Evolutionary conservation across 2,888 invertebrate genomes (phyloP).

Genomic region (Polietes domitor): DNA sequence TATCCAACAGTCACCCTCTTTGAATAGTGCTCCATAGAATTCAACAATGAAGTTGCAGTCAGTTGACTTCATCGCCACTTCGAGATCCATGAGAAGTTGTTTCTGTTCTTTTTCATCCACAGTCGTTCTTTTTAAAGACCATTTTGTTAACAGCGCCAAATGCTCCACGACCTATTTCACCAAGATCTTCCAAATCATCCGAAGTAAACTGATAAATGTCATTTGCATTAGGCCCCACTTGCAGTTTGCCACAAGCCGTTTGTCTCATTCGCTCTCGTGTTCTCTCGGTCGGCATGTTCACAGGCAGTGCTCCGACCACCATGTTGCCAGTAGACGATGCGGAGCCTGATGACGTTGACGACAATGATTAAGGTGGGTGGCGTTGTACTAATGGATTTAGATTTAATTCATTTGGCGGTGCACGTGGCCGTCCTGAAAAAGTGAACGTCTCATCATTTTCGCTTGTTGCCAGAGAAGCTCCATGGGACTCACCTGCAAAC

Average conservation of each 20-base stretch:
- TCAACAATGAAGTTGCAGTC: slow-evolving; percentile 98
- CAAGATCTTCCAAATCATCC: slow-evolving; percentile 94
- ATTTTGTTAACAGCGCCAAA: slow-evolving; percentile 97
- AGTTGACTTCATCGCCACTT: slow-evolving; percentile 98
- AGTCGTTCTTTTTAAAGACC: slow-evolving; percentile 90
- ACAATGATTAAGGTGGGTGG: slow-evolving; percentile 75
- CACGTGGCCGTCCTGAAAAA: no score
- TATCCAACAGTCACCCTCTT: slow-evolving; percentile 99
- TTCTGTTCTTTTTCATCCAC: slow-evolving; percentile 99
- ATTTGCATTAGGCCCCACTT: slow-evolving; percentile 86
- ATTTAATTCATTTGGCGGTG: slow-evolving; percentile 78
- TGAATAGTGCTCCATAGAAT: slow-evolving; percentile 98
- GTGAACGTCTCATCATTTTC: no score
- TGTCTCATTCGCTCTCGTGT: slow-evolving; percentile 82
- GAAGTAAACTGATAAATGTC: slow-evolving; percentile 94
- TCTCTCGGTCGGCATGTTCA: slow-evolving; percentile 75
- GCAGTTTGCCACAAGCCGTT: slow-evolving; percentile 94
- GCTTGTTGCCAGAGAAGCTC: no score
- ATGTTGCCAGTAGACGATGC: no score
- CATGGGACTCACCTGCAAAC: no score
- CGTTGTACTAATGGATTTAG: slow-evolving; percentile 76
- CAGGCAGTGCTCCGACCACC: no score
- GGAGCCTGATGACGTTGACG: slow-evolving; percentile 78
- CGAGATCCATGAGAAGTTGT: slow-evolving; percentile 97
- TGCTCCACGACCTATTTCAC: slow-evolving; percentile 97